Evolutionary conservation across 1,140 invertebrate genomes (phyloP), one percentile per base, ranked within the genome.

Genomic region (Bathynomus jamesi): DNA sequence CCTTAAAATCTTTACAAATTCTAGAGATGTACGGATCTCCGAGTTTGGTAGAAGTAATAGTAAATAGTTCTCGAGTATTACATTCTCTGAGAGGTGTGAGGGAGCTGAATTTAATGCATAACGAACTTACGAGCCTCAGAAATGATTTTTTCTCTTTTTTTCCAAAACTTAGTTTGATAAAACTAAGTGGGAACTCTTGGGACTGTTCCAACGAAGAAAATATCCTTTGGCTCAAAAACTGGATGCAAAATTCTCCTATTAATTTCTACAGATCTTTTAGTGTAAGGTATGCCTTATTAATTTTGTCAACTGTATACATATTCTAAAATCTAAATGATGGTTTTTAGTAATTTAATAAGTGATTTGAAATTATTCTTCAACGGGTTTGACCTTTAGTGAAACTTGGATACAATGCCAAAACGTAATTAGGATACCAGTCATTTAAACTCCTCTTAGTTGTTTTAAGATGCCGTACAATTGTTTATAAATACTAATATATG

Each of bases 11-110:
- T 75, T 83, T 94, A 17, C 83, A 89, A 77, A 85, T 83, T 69
- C 83, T 94, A 28, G 88, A 93, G 80, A 81, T 94, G 53, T 88
- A 90, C 71, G 85, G 86, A 69, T 94, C 91, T 79, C 87, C 90
- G 0, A 84, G 85, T 8, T 82, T 94, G 31, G 32, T 40, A 8
- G 7, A 40, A 40, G 7, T 17, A 40, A 40, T 72, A 5, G 40
- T 72, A 28, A 73, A 72, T 28, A 66, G 64, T 31, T 70, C 70
- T 29, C 30, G 67, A 10, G 67, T 72, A 66, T 81, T 92, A 61
- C 87, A 87, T 25, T 87, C 87, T 7, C 87, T 90, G 74, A 78
- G 67, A 27, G 75, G 79, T 29, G 73, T 84, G 13, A 83, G 87
- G 73, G 85, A 88, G 72, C 82, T 94, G 21, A 87, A 92, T 81